These are phyloP conservation scores for Polypterus senegalus DNA, from an alignment of 2,113 vertebrate species.

Conservation along the genomic window DNA sequence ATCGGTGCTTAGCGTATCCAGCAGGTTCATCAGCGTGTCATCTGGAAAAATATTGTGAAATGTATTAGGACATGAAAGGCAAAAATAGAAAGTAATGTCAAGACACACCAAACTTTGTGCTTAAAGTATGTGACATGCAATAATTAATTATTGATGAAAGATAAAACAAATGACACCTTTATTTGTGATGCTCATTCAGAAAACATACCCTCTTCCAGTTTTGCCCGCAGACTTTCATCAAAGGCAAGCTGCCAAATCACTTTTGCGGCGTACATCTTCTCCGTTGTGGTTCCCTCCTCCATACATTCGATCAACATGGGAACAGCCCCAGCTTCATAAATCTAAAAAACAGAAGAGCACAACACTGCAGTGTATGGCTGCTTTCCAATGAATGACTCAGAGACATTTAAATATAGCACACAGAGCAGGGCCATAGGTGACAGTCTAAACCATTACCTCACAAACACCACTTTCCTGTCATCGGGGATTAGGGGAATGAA, in stretches of 20 bases:
- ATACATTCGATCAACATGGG: conserved; percentile 4
- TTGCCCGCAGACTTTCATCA: background rate
- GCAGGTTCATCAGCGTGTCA: conserved; percentile 7
- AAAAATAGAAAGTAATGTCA: too few species aligned
- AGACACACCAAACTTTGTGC: too few species aligned
- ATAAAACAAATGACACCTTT: background rate
- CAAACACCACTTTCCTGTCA: too few species aligned
- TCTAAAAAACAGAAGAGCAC: conserved; percentile 5
- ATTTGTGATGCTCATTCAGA: background rate
- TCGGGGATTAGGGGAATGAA: too few species aligned
- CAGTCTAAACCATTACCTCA: too few species aligned
- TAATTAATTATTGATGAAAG: too few species aligned
- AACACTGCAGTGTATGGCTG: too few species aligned
- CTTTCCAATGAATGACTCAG: too few species aligned
- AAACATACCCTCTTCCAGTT: conserved; percentile 9
- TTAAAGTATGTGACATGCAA: too few species aligned
- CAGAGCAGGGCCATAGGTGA: too few species aligned
- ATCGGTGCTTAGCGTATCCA: conserved; percentile 8
- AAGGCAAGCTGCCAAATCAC: conserved; percentile 18
- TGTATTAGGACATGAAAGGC: background rate
- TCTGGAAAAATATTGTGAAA: conserved; percentile 2
- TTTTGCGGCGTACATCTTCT: conserved; percentile 9
- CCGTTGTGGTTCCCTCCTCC: conserved; percentile 1
- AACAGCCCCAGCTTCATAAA: conserved; percentile 6
- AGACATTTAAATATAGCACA: too few species aligned